phyloP scores from a whole-genome alignment of 2,113 vertebrate genomes.

The Smithornis capensis region DNA sequence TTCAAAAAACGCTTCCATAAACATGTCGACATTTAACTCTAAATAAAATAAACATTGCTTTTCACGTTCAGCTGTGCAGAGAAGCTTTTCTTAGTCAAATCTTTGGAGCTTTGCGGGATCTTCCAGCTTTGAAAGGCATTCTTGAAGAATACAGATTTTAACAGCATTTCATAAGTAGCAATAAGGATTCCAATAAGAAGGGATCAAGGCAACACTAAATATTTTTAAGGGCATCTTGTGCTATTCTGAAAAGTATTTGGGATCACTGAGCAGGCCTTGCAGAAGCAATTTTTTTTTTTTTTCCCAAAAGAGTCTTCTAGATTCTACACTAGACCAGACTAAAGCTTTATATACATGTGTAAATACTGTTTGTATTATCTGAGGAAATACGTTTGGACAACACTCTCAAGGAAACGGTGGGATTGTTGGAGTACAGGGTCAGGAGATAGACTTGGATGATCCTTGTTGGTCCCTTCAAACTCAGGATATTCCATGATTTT shows the following conservation, averaged over 20 bases:
- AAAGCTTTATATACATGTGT: background rate
- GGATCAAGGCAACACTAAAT: background rate
- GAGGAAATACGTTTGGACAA: background rate
- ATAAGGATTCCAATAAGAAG: background rate
- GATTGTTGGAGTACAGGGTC: background rate
- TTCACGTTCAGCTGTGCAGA: background rate
- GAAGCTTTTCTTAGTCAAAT: background rate
- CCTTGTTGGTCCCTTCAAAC: background rate
- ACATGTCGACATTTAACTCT: background rate
- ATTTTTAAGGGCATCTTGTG: background rate
- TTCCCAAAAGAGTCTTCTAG: background rate
- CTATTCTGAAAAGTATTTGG: background rate
- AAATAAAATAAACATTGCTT: background rate
- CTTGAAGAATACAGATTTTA: background rate
- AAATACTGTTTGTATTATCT: background rate
- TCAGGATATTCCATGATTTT: background rate
- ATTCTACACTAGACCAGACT: background rate
- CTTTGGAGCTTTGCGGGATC: background rate
- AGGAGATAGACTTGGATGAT: background rate
- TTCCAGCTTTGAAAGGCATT: background rate
- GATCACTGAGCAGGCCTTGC: background rate
- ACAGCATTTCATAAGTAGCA: background rate
- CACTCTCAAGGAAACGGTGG: accelerated
- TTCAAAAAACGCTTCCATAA: background rate
- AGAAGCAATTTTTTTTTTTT: too few relatives aligned